phyloP scores from a whole-genome alignment of 2,888 invertebrate species.

The Epistrophella euchroma region DNA sequence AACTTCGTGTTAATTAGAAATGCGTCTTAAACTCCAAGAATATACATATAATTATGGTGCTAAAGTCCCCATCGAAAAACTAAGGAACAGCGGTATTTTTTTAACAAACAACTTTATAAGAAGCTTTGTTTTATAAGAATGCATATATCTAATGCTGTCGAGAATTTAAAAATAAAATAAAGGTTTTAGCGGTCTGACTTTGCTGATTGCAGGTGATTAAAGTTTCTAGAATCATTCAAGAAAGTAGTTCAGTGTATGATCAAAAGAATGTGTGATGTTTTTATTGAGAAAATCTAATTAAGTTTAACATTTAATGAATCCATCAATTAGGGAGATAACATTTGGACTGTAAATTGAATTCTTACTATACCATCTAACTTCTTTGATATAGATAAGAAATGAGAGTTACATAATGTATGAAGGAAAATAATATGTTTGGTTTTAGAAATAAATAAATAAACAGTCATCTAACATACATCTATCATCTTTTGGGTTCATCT shows the following conservation, averaged over 20 bases:
- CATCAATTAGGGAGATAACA: background rate
- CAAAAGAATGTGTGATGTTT: background rate
- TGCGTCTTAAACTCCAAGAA: too few relatives aligned
- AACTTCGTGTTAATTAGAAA: too few relatives aligned
- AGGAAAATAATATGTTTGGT: background rate
- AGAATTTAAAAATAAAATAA: background rate
- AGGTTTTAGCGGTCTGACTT: background rate
- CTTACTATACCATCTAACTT: background rate
- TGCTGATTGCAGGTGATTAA: background rate
- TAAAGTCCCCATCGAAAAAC: too few relatives aligned
- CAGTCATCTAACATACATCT: too few relatives aligned
- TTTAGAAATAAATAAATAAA: too few relatives aligned
- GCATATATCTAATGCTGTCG: background rate
- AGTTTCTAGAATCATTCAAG: background rate
- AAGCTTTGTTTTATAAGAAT: too few relatives aligned
- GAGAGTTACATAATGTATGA: background rate
- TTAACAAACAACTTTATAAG: too few relatives aligned
- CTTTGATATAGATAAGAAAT: background rate
- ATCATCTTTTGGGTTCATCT: too few relatives aligned
- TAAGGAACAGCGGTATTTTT: too few relatives aligned
- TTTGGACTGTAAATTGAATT: background rate
- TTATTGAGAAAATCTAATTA: background rate
- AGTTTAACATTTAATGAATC: background rate
- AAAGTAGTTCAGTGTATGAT: background rate
- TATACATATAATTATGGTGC: too few relatives aligned